phyloP scores from a whole-genome alignment of 37 sponge, comb jelly and placozoan genomes.

The Spongilla lacustris region DNA sequence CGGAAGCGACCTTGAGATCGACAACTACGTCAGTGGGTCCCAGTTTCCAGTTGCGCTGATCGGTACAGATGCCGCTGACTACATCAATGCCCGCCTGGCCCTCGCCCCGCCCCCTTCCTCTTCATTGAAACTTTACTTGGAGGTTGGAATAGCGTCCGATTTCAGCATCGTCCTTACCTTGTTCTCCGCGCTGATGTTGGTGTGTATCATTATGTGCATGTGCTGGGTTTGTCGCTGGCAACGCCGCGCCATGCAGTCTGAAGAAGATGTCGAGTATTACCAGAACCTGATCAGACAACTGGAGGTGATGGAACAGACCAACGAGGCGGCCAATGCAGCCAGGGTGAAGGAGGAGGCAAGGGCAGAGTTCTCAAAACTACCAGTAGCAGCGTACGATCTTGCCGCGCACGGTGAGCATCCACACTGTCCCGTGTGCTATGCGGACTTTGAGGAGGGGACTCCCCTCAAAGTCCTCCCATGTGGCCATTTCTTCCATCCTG shows the following conservation, averaged over 20 bases:
- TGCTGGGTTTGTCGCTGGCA: neutral
- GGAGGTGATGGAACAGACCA: neutral
- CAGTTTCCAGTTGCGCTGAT: neutral
- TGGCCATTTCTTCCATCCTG: neutral
- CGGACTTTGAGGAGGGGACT: neutral
- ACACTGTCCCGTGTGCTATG: neutral
- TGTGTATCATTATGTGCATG: neutral
- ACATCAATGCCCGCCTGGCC: neutral
- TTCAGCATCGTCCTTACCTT: neutral
- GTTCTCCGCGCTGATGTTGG: neutral
- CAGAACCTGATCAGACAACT: neutral
- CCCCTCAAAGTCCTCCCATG: neutral
- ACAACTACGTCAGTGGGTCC: neutral
- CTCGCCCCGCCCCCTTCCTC: neutral
- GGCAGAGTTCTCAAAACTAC: neutral
- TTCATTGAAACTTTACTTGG: neutral
- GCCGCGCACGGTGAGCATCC: neutral
- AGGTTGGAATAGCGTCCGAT: neutral
- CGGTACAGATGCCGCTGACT: neutral
- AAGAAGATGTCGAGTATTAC: neutral
- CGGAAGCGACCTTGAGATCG: neutral
- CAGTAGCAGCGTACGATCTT: neutral
- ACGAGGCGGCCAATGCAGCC: neutral
- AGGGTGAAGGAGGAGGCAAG: neutral
- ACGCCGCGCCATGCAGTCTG: neutral